Base-by-base conservation (phyloP, 1,140 invertebrate species). In the Spodoptera frugiperda region DNA sequence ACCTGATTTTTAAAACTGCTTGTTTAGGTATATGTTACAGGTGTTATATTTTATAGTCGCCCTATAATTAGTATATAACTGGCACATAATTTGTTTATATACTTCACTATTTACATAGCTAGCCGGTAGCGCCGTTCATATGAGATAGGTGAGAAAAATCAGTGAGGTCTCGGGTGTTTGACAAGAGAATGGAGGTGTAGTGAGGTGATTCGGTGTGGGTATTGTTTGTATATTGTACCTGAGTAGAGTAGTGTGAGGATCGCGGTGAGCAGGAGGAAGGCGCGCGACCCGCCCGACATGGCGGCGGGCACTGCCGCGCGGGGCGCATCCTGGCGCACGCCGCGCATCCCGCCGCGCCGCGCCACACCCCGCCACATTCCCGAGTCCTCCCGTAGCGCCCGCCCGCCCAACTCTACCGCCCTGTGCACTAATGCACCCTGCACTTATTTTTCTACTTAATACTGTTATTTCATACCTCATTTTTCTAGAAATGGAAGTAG, bases 241-340 rank as follows among this genome's bases (percentile, higher is more conserved):
- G 91, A 89, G 77, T 92, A 92, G 14, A 91, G 81, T 73, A 86
- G 82, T 70, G 91, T 85, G 61, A 93, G 85, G 6, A 93, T 77
- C 5, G 84, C 89, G 61, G 84, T 54, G 25, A 71, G 67, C 17
- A 92, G 83, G 70, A 93, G 30, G 48, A 83, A 86, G 73, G 82
- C 92, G 85, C 92, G 92, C 87, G 89, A 83, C 79, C 83, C 87
- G 82, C 82, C 85, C 86, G 84, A 83, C 91, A 92, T 93, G 87
- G 83, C 91, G 88, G 84, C 84, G 84, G 55, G 71, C 76, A 82
- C 65, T 82, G 79, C 81, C 79, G 68, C 54, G 63, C 72, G 48
- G 48, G 33, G 33, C 33, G 33, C 33, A 39, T 39, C 33, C 33
- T 39, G 1, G 6, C 55, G 25, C 25, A 15, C 59, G 3, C 33